Evolutionary conservation across 2,888 invertebrate species (phyloP).

Genomic region (Phragmatobia fuliginosa): DNA sequence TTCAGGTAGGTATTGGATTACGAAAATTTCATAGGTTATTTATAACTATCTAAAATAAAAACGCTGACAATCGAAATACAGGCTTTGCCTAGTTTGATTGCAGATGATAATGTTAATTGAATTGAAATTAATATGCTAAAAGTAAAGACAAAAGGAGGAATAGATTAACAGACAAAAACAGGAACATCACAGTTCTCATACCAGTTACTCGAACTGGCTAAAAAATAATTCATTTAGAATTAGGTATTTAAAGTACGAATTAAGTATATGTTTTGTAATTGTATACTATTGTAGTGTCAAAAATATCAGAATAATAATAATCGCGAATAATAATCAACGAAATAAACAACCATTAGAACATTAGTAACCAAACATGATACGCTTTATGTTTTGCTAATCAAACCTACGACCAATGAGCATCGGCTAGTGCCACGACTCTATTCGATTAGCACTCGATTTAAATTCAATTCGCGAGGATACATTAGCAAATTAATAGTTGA

Average conservation of each 20-base stretch:
- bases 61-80: too few species aligned
- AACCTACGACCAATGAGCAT: conserved; percentile 49
- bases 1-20: too few species aligned
- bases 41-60: too few species aligned
- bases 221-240: not conserved
- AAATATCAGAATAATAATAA: not conserved
- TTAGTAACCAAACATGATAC: conserved; percentile 41
- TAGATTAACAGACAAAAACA: not conserved
- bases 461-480: conserved; percentile 62
- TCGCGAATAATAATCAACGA: conserved; percentile 39
- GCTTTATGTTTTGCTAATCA: conserved; percentile 53
- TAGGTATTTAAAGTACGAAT: too few species aligned
- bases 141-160: not conserved
- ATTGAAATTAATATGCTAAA: too few species aligned
- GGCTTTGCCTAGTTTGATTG: too few species aligned
- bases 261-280: not conserved
- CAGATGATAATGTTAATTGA: too few species aligned
- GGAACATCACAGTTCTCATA: too few species aligned
- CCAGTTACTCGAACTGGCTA: not conserved
- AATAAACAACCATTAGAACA: conserved; percentile 48
- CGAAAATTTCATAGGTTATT: too few species aligned
- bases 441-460: conserved; percentile 60
- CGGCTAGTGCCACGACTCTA: conserved; percentile 49
- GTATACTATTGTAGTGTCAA: not conserved
- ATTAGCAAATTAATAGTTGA: conserved; percentile 73